Evolutionary conservation across 2,797 vertebrate genomes (phyloP), one percentile per base, ranked within the genome.

Genomic region (Acipenser transmontanus): DNA sequence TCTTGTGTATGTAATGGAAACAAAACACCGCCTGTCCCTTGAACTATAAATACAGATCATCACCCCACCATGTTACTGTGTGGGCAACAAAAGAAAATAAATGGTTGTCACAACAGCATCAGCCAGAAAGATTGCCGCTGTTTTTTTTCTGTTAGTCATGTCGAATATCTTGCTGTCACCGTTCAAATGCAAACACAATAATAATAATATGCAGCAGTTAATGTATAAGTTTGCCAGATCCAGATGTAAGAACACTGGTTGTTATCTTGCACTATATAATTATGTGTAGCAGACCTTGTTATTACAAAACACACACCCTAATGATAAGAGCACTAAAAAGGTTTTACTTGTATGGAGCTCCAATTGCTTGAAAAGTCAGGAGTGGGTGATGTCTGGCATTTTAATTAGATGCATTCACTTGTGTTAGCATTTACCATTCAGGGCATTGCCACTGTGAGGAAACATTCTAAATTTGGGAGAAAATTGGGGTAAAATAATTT

Each of bases 211-310:
- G 54, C 7, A 7, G 54, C 54, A 13, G 12, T 57, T 57, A 57
- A 57, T 57, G 14, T n/a, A 4, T 13, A 57, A 11, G 12, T n/a
- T 57, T 57, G 54, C 54, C 14, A 13, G 14, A 57, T 7, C 9
- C n/a, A 13, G 54, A 57, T 57, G 12, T 57, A 57, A 57, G 54
- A 57, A 57, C 54, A 7, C 34, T 57, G 54, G 7, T 57, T 57
- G 54, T 57, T 57, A 57, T 57, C 12, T 57, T n/a, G 11, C 14
- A 14, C 54, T 57, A n/a, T 57, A 57, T 57, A 57, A 57, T 57
- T 57, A 57, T 57, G 12, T 57, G 54, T 57, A 57, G 9, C 12
- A 57, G 54, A 57, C 54, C 54, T 57, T 57, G 54, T 57, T 57
- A 57, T 57, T 57, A 57, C 54, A 57, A 57, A 57, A 57, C 54